Percentiles rank a stretch among this genome's conserved stretches.
phyloP scores from a whole-genome alignment of 2,888 invertebrate genomes.

The Chrysina gloriosa region DNA sequence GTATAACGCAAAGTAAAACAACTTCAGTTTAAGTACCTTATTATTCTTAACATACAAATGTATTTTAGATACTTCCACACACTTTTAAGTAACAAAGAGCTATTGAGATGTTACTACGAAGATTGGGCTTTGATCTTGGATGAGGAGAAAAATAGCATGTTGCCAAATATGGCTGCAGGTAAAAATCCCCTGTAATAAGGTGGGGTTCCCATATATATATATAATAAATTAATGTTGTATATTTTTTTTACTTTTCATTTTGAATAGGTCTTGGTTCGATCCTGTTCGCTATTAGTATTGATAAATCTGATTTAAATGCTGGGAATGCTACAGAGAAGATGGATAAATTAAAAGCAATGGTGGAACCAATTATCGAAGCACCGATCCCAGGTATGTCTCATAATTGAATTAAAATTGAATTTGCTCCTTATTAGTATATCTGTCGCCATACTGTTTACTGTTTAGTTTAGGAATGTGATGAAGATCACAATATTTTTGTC shows the following conservation, averaged over 20 bases:
- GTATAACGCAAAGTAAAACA: too few species aligned
- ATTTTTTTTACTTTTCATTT: slow-evolving; percentile 13
- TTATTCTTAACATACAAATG: not conserved
- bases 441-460: too few species aligned
- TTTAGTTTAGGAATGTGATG: too few species aligned
- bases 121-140: slow-evolving; percentile 87
- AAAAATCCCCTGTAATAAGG: slow-evolving; percentile 48
- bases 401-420: too few species aligned
- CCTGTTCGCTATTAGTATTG: slow-evolving; percentile 92
- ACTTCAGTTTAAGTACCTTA: too few species aligned
- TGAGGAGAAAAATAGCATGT: slow-evolving; percentile 79
- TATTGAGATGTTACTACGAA: slow-evolving; percentile 82
- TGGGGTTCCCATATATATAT: not conserved
- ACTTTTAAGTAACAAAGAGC: slow-evolving; percentile 74
- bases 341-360: slow-evolving; percentile 65
- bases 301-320: slow-evolving; percentile 84
- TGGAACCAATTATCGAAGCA: slow-evolving; percentile 77
- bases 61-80: slow-evolving; percentile 76
- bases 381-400: slow-evolving; percentile 74
- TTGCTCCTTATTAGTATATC: too few species aligned
- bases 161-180: slow-evolving; percentile 91
- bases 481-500: too few species aligned
- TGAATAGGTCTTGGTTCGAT: slow-evolving; percentile 84
- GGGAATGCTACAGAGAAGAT: slow-evolving; percentile 65
- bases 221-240: slow-evolving; percentile 8